phyloP scores from a whole-genome alignment of 2,797 vertebrate species.

The Chelidonichthys spinosus region DNA sequence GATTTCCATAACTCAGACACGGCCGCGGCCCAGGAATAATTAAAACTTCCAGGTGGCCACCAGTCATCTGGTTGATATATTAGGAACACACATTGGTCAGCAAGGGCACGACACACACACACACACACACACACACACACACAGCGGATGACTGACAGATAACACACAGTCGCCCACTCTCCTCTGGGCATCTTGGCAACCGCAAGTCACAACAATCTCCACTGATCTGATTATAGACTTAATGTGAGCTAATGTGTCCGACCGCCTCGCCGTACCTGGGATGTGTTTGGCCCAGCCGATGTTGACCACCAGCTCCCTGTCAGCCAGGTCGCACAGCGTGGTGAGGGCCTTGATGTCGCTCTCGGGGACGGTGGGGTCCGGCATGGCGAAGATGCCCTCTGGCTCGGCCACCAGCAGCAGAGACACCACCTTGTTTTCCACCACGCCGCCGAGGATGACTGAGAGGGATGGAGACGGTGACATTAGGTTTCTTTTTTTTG shows the following conservation, averaged over 20 bases:
- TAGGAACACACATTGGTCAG: slow-evolving; percentile 47
- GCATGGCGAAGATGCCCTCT: slow-evolving; percentile 98
- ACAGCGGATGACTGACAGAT: slow-evolving; percentile 51
- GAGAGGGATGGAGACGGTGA: background rate
- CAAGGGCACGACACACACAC: slow-evolving; percentile 26
- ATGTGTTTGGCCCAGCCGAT: slow-evolving; percentile 99
- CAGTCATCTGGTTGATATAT: slow-evolving; percentile 63
- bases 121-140: slow-evolving; percentile 16
- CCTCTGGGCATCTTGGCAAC: slow-evolving; percentile 61
- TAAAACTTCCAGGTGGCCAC: slow-evolving; percentile 68
- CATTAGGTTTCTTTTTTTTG: background rate
- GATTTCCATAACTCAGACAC: slow-evolving; percentile 61
- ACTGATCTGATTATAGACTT: slow-evolving; percentile 74
- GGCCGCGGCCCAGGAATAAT: slow-evolving; percentile 60
- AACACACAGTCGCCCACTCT: slow-evolving; percentile 43
- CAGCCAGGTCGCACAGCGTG: slow-evolving; percentile 96
- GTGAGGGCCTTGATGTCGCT: slow-evolving; percentile 98
- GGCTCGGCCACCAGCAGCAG: slow-evolving; percentile 96
- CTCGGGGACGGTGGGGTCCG: slow-evolving; percentile 95
- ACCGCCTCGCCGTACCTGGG: slow-evolving; percentile 85
- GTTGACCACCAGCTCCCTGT: slow-evolving; percentile 96
- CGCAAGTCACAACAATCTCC: slow-evolving; percentile 66
- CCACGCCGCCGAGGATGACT: slow-evolving; percentile 75
- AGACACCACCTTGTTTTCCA: slow-evolving; percentile 97
- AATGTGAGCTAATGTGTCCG: slow-evolving; percentile 64